Percentiles rank a stretch among this genome's conserved stretches.
Conservation (phyloP, 2,888 invertebrate genomes). For the Cylindroiulus punctatus region DNA sequence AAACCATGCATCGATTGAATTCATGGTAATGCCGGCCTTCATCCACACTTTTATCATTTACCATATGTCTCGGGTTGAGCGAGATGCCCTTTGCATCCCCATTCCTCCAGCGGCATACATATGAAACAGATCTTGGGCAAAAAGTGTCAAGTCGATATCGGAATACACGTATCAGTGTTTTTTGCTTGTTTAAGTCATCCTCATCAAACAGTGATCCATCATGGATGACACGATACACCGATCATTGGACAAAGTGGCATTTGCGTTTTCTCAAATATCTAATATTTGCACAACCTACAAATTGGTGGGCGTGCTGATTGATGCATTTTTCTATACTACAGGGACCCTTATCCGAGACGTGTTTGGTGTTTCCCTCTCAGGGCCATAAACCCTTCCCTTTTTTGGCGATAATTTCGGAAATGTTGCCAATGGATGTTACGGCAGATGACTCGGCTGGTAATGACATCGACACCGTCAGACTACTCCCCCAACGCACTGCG, state of each 20-base stretch:
- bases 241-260: conserved; percentile 45
- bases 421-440: conserved; percentile 28
- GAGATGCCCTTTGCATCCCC: background rate
- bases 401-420: conserved; percentile 26
- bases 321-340: conserved; percentile 36
- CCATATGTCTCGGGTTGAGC: background rate
- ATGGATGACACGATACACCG: conserved; percentile 39
- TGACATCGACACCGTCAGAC: conserved; percentile 24
- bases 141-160: conserved; percentile 45
- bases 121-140: background rate
- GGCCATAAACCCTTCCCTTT: background rate
- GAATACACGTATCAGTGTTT: conserved; percentile 22
- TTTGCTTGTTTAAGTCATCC: conserved; percentile 45
- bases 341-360: conserved; percentile 39
- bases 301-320: conserved; percentile 43
- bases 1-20: background rate
- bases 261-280: conserved; percentile 47
- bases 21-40: background rate
- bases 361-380: background rate
- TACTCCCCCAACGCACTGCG: conserved; percentile 11
- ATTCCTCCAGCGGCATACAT: background rate
- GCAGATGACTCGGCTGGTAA: conserved; percentile 38
- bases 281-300: conserved; percentile 47
- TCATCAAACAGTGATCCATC: conserved; percentile 47
- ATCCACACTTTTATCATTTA: background rate